A percentile compares a stretch with the other conserved stretches of the same genome.
Evolutionary conservation across 2,113 vertebrate species (phyloP).

Genomic region (Oceanodroma tethys): DNA sequence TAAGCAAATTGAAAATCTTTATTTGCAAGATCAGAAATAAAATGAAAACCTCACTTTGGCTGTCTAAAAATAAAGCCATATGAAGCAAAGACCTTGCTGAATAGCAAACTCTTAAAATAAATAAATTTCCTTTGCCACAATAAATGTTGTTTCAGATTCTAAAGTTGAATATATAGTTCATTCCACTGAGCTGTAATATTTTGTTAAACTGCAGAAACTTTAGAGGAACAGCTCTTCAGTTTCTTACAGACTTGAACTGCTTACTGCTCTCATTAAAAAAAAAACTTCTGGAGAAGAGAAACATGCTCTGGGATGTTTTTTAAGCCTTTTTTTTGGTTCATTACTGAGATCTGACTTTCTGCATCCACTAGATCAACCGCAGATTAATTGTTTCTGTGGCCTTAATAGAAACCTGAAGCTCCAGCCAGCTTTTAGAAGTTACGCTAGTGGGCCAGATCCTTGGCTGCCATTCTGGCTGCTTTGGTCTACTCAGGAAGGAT

Average conservation of each 20-base stretch:
- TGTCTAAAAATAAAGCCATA: background rate
- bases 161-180: background rate
- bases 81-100: background rate
- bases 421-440: background rate
- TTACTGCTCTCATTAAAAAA: background rate
- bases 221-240: background rate
- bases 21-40: background rate
- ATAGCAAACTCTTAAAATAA: background rate
- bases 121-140: background rate
- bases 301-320: background rate
- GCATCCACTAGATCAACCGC: background rate
- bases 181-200: background rate
- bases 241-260: background rate
- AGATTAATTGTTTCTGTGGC: background rate
- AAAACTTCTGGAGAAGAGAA: background rate
- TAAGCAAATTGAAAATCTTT: background rate
- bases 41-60: background rate
- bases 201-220: background rate
- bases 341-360: background rate
- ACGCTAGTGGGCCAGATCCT: background rate
- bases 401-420: background rate
- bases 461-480: background rate
- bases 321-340: background rate
- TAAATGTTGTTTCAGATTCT: background rate
- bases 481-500: background rate